Percentiles rank a stretch among this genome's conserved stretches.
Evolutionary conservation across 2,888 invertebrate species (phyloP).

Genomic region (Lottia gigantea): DNA sequence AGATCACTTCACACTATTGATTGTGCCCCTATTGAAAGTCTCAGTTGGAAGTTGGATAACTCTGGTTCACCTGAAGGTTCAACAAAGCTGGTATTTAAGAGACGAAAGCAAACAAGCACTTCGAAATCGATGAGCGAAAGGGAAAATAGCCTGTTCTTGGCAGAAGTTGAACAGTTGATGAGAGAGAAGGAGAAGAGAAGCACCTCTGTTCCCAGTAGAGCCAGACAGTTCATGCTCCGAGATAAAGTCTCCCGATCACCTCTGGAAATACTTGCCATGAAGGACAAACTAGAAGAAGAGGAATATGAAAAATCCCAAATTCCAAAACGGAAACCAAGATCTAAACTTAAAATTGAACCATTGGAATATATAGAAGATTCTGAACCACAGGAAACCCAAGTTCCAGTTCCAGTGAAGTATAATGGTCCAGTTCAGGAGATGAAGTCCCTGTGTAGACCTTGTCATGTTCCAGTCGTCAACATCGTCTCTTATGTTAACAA

Average conservation of each 20-base stretch:
- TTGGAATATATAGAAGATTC: neutral
- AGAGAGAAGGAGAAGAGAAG: neutral
- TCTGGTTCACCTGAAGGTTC: neutral
- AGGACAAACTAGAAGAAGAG: constrained; percentile 51
- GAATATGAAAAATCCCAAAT: constrained; percentile 49
- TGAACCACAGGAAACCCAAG: neutral
- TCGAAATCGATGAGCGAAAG: neutral
- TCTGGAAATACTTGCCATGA: constrained; percentile 55
- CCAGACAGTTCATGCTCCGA: constrained; percentile 41
- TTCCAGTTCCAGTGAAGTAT: neutral
- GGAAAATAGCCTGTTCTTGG: constrained; percentile 3
- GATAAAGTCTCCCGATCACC: constrained; percentile 57
- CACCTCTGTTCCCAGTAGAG: neutral
- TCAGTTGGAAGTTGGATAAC: neutral
- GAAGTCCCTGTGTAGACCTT: constrained; percentile 14
- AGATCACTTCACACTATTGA: no score
- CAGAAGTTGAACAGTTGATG: neutral
- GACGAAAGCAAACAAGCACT: neutral
- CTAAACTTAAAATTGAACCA: constrained; percentile 31
- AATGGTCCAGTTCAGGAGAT: constrained; percentile 5
- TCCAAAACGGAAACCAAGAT: constrained; percentile 39
- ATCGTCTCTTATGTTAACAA: constrained; percentile 9
- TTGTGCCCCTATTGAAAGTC: no score
- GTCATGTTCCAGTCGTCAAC: constrained; percentile 15
- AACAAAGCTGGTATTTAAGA: neutral